These are phyloP conservation scores for Lota lota DNA, from an alignment of 2,113 vertebrate species.

Conservation along the genomic window DNA sequence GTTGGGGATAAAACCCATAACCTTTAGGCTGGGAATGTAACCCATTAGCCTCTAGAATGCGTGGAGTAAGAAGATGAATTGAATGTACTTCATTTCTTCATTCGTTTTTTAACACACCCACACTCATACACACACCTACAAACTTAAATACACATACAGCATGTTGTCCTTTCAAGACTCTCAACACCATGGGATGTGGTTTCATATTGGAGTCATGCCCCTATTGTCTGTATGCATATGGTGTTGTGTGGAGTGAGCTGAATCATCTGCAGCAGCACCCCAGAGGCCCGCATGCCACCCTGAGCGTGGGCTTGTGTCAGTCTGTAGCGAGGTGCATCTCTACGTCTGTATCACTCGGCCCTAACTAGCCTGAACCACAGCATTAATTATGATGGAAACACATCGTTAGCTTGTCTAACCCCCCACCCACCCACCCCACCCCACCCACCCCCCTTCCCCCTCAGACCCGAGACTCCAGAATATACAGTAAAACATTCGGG, in stretches of 20 bases:
- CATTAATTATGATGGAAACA: slow-evolving; percentile 78
- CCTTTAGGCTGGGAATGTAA: too few relatives aligned
- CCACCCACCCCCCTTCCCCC: slow-evolving; percentile 32
- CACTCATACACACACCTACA: slow-evolving; percentile 14
- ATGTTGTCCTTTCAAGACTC: too few relatives aligned
- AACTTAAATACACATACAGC: slow-evolving; percentile 11
- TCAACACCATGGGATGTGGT: too few relatives aligned
- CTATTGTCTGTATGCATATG: too few relatives aligned
- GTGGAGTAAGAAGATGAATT: too few relatives aligned
- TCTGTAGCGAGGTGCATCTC: slow-evolving; percentile 67
- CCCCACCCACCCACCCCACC: slow-evolving; percentile 39
- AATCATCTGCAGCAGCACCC: too few relatives aligned
- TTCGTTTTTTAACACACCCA: too few relatives aligned
- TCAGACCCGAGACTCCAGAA: slow-evolving; percentile 70
- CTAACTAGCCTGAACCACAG: slow-evolving; percentile 67
- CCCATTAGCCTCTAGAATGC: too few relatives aligned
- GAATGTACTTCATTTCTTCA: too few relatives aligned
- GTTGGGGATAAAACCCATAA: too few relatives aligned
- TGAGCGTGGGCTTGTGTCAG: slow-evolving; percentile 47
- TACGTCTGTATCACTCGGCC: slow-evolving; percentile 62
- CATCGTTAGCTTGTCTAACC: slow-evolving; percentile 71
- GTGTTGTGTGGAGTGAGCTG: too few relatives aligned
- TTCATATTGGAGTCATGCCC: background rate
- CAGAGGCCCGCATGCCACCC: slow-evolving; percentile 38
- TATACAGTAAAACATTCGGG: slow-evolving; percentile 79